Evolutionary conservation across 2,797 vertebrate species (phyloP).

Genomic region (Hylomyscus alleni): DNA sequence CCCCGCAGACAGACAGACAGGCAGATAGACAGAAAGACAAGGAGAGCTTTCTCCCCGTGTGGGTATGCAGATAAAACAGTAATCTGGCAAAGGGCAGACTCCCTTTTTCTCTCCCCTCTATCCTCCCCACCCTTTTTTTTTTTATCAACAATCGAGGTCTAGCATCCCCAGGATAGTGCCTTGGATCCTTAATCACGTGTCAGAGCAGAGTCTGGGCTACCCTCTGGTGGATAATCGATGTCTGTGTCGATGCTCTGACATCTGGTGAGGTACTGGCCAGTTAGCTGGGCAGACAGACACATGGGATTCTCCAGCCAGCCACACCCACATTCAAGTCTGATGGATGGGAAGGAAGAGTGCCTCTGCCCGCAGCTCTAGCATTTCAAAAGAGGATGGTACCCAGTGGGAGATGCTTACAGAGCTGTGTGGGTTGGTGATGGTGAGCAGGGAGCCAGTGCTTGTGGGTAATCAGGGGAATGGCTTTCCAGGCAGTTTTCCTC

Average conservation of each 20-base stretch:
- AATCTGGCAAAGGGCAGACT: not conserved
- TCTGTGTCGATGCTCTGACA: not conserved
- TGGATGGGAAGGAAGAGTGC: accelerated
- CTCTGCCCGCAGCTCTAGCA: not conserved
- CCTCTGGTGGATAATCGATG: accelerated
- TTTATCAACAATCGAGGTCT: accelerated
- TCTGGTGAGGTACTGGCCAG: accelerated
- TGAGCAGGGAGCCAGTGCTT: accelerated
- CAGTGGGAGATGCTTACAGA: not conserved
- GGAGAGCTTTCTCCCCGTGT: not conserved
- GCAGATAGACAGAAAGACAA: not conserved
- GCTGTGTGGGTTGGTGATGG: accelerated
- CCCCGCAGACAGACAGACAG: not conserved
- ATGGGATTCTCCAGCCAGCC: not conserved
- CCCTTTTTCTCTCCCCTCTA: not conserved
- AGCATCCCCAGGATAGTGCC: accelerated
- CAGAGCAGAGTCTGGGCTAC: not conserved
- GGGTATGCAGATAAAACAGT: not conserved
- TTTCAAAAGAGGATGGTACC: not conserved
- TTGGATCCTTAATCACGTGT: not conserved
- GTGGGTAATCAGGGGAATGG: not conserved
- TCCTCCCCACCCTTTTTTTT: too few relatives aligned
- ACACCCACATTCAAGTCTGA: accelerated
- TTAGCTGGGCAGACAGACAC: accelerated
- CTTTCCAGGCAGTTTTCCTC: not conserved